Evolutionary conservation across 2,797 vertebrate species (phyloP), one percentile per base, ranked within the genome.

Genomic region (Sciurus vulgaris): DNA sequence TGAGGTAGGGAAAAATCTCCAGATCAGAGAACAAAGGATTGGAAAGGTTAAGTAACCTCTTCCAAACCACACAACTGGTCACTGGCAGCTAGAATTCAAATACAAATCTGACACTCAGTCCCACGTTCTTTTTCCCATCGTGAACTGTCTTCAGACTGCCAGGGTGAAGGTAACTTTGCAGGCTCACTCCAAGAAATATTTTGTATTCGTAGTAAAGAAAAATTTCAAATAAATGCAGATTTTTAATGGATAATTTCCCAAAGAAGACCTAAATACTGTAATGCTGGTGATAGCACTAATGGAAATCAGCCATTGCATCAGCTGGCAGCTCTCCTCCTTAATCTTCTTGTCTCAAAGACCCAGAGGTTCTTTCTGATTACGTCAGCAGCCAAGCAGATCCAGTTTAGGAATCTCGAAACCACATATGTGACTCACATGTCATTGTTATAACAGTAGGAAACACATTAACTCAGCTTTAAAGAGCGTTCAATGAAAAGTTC

Each of bases 391-490:
- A 17, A 28, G 77, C 51, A 70, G 91, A 96, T 93, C 82, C 92
- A 96, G 87, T 84, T 96, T 41, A 95, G 96, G 97, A 97, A 95
- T 96, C 95, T 96, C 2, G 65, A 97, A 97, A 97, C 96, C 97
- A 95, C 93, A 90, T 69, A 65, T 72, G 96, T 98, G 97, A 98
- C 96, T 97, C 97, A 97, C 44, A 86, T 84, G 56, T 63, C 65
- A 1, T 96, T 97, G 97, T 97, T 97, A 82, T 94, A 97, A 97
- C 96, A 96, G 89, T 96, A 97, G 97, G 87, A 98, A 98, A 97
- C 96, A 96, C 85, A 97, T 97, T 93, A 97, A 88, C 79, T 81
- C 4, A 20, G 78, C 95, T 93, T 97, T 97, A 94, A 97, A 96
- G 97, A 96, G 96, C 92, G 0, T 95, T 96, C 95, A 94, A 28